Conservation (phyloP, 2,113 vertebrate species). For the Podiceps cristatus region DNA sequence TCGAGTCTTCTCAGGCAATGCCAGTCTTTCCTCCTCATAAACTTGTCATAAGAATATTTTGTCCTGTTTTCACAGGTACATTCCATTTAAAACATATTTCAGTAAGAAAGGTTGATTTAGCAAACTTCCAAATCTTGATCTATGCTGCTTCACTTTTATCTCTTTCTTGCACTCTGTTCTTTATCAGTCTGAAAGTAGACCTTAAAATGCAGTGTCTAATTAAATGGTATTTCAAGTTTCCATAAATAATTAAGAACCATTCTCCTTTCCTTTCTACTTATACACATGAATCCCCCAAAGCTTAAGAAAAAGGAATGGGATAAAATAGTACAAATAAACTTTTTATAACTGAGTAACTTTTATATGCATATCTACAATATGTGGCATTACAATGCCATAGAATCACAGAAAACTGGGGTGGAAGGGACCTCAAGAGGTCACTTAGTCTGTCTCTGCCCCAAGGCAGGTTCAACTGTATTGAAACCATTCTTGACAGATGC, state of each 20-base stretch:
- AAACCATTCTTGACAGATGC: not conserved
- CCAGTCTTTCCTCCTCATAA: not conserved
- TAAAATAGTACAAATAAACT: not conserved
- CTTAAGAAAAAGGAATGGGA: not conserved
- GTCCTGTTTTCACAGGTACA: not conserved
- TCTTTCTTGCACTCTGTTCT: not conserved
- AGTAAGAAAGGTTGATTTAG: not conserved
- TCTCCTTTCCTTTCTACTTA: not conserved
- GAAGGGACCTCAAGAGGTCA: not conserved
- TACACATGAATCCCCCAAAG: not conserved
- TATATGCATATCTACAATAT: not conserved
- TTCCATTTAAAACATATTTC: not conserved
- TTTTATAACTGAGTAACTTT: not conserved
- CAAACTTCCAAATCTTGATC: not conserved
- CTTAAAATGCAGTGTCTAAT: not conserved
- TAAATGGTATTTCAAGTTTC: not conserved
- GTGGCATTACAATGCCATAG: not conserved
- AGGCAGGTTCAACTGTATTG: not conserved
- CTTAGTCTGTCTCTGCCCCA: not conserved
- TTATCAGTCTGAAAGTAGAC: not conserved
- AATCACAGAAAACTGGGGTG: not conserved
- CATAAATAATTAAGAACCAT: not conserved
- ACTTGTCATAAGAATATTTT: not conserved
- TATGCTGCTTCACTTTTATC: not conserved
- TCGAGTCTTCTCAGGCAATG: not conserved